Conservation (phyloP, 2,797 vertebrate genomes). For the Enteromius viviparus region DNA sequence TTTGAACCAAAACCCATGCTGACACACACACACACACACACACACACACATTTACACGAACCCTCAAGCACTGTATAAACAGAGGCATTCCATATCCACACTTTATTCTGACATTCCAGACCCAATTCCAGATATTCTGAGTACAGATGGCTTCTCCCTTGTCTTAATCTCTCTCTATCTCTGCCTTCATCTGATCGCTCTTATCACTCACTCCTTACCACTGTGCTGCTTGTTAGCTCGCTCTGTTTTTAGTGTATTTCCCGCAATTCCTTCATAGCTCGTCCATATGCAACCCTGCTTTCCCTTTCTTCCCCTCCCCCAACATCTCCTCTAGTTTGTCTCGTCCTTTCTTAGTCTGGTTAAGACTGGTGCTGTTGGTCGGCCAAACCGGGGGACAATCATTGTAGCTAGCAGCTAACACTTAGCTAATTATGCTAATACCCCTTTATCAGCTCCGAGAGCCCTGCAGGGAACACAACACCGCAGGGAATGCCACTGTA, state of each 20-base stretch:
- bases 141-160: conserved; percentile 35
- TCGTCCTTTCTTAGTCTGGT: conserved; percentile 17
- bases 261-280: not conserved
- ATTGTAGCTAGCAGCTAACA: conserved; percentile 77
- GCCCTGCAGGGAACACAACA: conserved; percentile 43
- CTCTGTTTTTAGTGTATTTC: not conserved
- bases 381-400: conserved; percentile 51
- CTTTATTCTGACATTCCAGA: conserved; percentile 35
- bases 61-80: conserved; percentile 42
- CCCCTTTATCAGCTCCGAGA: conserved; percentile 70
- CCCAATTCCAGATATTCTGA: conserved; percentile 24
- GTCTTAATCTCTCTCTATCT: conserved; percentile 4
- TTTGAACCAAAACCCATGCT: conserved; percentile 57
- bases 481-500: conserved; percentile 17
- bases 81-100: conserved; percentile 34
- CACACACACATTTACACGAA: conserved; percentile 34
- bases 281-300: not conserved
- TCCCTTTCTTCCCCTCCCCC: not conserved
- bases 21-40: conserved; percentile 23
- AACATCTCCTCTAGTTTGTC: conserved; percentile 3
- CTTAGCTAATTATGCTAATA: conserved; percentile 83
- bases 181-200: conserved; percentile 3
- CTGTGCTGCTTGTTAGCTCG: not conserved
- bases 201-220: conserved; percentile 18
- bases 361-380: conserved; percentile 28